Evolutionary conservation across 1,140 invertebrate genomes (phyloP).

Genomic region (Ooceraea biroi): DNA sequence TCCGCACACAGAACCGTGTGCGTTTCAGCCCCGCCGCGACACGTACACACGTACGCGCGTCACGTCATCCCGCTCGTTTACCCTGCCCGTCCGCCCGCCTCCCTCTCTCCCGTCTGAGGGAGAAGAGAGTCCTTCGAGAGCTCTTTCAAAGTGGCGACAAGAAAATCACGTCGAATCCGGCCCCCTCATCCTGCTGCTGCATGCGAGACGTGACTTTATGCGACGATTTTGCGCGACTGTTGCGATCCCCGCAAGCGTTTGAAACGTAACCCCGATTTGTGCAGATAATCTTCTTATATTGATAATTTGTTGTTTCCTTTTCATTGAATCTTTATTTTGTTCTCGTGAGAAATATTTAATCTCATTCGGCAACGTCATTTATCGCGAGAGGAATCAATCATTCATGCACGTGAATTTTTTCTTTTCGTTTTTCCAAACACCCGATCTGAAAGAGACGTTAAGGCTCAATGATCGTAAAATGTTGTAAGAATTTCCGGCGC

Average conservation of each 20-base stretch:
- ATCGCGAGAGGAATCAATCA: too few species aligned
- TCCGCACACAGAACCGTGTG: background rate
- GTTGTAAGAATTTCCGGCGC: background rate
- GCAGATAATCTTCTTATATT: too few species aligned
- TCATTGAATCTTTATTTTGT: too few species aligned
- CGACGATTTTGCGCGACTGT: background rate
- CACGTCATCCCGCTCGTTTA: slow-evolving; percentile 38
- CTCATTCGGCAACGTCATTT: too few species aligned
- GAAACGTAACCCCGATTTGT: background rate
- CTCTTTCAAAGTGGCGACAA: slow-evolving; percentile 41
- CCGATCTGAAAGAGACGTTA: background rate
- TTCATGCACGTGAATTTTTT: background rate
- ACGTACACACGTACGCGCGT: slow-evolving; percentile 40
- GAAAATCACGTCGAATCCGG: slow-evolving; percentile 11
- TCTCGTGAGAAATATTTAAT: too few species aligned
- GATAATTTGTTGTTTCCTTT: too few species aligned
- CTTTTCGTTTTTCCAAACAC: background rate
- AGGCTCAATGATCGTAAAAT: slow-evolving; percentile 3
- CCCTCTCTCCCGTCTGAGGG: background rate
- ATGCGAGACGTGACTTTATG: background rate
- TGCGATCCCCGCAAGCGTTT: background rate
- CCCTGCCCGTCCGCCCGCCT: background rate
- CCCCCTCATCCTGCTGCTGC: background rate
- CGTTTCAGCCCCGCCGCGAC: slow-evolving; percentile 26
- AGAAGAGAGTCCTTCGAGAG: background rate